Evolutionary conservation across 1,140 invertebrate species (phyloP), one percentile per base, ranked within the genome.

Genomic region (Tetraneura akinire): DNA sequence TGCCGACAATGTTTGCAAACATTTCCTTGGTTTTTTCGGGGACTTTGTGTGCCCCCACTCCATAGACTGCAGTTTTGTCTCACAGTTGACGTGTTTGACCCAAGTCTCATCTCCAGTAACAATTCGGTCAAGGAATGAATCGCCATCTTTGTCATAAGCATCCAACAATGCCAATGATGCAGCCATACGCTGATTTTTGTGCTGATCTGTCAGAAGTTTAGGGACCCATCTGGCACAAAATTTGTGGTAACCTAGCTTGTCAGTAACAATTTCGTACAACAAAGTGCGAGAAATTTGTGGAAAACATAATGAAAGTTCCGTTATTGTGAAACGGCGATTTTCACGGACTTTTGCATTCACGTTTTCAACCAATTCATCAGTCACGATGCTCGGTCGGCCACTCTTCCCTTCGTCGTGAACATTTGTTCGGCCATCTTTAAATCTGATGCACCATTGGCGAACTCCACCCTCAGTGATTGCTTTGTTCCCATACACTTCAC

Each of bases 31-130:
- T 55, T 55, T 55, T 55, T 55, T 55, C 0, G 53, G n/a, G n/a
- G 53, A 55, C 0, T 10, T 55, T 55, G 53, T 55, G 53, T 55
- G 45, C 6, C 47, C 21, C 78, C 47, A 66, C 21, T 66, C 21
- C 47, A 26, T 45, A 14, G 57, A 57, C 37, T 83, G 80, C 1
- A 49, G 47, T 55, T 83, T 83, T 18, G 81, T 83, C 80, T 84
- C 82, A 8, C 71, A 80, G 18, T 81, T 81, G 23, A 82, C 57
- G 32, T 82, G 80, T 6, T 37, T 60, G 47, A 84, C 80, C 82
- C 81, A 84, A 0, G 82, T 82, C 80, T 83, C 83, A 51, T 85
- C 82, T 0, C 83, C 81, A 16, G 82, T 83, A 26, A 83, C 51
- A 16, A 84, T 76, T 57, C 51, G 29, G 1, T 42, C 53, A 1